phyloP scores from a whole-genome alignment of 2,113 vertebrate species.

The Archilochus colubris region DNA sequence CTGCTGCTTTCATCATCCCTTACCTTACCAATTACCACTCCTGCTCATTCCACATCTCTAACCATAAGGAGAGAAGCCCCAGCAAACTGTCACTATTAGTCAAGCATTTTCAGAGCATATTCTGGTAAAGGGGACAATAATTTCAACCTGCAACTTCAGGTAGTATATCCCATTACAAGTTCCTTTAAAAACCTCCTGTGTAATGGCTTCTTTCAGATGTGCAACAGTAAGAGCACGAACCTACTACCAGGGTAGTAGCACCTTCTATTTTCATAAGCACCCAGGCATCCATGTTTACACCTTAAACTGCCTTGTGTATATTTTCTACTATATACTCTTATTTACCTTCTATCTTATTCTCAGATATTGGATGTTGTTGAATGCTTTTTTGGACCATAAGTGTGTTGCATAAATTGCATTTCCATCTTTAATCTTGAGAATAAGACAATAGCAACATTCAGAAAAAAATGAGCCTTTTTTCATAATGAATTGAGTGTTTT shows the following conservation, averaged over 20 bases:
- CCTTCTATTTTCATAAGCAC: not conserved
- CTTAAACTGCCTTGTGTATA: not conserved
- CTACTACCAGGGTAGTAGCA: not conserved
- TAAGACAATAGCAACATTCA: not conserved
- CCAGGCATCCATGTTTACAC: rapidly evolving
- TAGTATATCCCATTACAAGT: not conserved
- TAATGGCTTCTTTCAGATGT: not conserved
- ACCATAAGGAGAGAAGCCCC: slow-evolving; percentile 5
- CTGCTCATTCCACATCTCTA: not conserved
- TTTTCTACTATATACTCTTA: not conserved
- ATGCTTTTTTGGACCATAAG: not conserved
- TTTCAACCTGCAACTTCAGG: not conserved
- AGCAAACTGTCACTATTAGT: not conserved
- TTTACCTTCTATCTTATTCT: not conserved
- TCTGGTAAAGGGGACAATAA: not conserved
- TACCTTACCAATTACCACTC: not conserved
- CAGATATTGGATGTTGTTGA: not conserved
- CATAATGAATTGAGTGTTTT: not conserved
- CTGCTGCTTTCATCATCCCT: not conserved
- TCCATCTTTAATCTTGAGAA: not conserved
- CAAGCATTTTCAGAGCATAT: not conserved
- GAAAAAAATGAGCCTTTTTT: not conserved
- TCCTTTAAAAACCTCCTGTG: not conserved
- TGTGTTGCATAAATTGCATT: not conserved
- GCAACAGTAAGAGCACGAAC: not conserved